phyloP scores from a whole-genome alignment of 2,113 vertebrate genomes.

The Protomyctophum bolini region DNA sequence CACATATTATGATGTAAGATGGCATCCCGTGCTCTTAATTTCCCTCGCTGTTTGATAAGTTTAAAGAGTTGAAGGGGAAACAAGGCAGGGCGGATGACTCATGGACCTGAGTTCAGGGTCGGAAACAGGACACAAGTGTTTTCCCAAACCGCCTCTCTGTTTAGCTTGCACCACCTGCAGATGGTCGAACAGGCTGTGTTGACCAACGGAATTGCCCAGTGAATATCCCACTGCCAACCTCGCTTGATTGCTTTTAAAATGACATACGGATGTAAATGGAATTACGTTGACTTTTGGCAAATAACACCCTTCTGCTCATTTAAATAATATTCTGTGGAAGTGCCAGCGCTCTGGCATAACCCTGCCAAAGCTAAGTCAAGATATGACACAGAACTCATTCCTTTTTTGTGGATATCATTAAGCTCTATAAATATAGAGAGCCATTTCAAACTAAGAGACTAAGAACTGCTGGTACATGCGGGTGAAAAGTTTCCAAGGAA shows the following conservation, averaged over 20 bases:
- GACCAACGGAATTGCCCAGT: background rate
- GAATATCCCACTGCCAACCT: background rate
- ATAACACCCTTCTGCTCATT: background rate
- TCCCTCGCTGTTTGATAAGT: slow-evolving; percentile 10
- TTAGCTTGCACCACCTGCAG: background rate
- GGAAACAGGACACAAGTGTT: no score
- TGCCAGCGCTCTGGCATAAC: background rate
- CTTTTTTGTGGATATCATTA: background rate
- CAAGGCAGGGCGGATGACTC: no score
- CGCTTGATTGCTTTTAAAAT: background rate
- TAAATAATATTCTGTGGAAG: background rate
- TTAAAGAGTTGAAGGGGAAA: background rate
- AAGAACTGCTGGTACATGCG: background rate
- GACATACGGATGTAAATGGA: background rate
- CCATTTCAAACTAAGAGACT: background rate
- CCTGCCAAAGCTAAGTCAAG: background rate
- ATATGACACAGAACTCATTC: background rate
- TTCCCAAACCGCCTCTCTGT: background rate
- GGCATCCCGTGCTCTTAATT: slow-evolving; percentile 14
- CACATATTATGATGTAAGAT: slow-evolving; percentile 16
- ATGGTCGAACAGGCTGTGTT: background rate
- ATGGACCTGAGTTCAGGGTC: no score
- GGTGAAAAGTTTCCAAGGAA: background rate
- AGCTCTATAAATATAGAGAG: background rate
- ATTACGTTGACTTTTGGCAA: background rate